Percentiles rank a stretch among this genome's conserved stretches.
Evolutionary conservation across 2,888 invertebrate genomes (phyloP).

Genomic region (Creontiades dilutus): DNA sequence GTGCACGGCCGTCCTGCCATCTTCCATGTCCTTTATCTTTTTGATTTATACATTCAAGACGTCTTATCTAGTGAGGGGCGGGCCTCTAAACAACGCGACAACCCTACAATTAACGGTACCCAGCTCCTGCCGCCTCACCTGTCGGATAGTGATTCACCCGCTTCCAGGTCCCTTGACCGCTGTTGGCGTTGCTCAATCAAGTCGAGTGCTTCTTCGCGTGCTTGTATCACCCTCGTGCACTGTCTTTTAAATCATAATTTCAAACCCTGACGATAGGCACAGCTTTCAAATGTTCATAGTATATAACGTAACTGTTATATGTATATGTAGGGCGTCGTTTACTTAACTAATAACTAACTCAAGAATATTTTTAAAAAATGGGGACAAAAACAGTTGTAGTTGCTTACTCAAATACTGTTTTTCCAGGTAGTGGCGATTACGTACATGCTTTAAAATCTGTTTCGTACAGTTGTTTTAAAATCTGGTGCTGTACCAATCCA

Average conservation of each 20-base stretch:
- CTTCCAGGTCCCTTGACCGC: background rate
- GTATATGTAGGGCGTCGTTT: too few species aligned
- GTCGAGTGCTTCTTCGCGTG: constrained; percentile 38
- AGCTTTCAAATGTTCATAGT: too few species aligned
- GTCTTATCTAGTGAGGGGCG: background rate
- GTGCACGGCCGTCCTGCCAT: background rate
- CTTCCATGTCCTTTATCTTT: constrained; percentile 2
- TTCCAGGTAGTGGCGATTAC: too few species aligned
- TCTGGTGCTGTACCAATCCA: too few species aligned
- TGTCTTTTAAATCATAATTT: background rate
- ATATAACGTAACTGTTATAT: too few species aligned
- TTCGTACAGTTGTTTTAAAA: too few species aligned
- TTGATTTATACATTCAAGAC: constrained; percentile 3
- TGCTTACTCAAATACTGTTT: too few species aligned
- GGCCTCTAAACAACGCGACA: background rate
- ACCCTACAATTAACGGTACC: constrained; percentile 18
- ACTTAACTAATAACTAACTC: too few species aligned
- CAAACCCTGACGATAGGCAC: too few species aligned
- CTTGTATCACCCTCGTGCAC: background rate
- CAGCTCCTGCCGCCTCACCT: background rate
- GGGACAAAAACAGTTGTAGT: too few species aligned
- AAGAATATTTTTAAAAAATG: too few species aligned
- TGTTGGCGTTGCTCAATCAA: constrained; percentile 14
- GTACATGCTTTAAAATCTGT: too few species aligned
- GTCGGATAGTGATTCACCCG: background rate